Evolutionary conservation across 2,113 vertebrate species (phyloP), one percentile per base, ranked within the genome.

Genomic region (Python bivittatus): DNA sequence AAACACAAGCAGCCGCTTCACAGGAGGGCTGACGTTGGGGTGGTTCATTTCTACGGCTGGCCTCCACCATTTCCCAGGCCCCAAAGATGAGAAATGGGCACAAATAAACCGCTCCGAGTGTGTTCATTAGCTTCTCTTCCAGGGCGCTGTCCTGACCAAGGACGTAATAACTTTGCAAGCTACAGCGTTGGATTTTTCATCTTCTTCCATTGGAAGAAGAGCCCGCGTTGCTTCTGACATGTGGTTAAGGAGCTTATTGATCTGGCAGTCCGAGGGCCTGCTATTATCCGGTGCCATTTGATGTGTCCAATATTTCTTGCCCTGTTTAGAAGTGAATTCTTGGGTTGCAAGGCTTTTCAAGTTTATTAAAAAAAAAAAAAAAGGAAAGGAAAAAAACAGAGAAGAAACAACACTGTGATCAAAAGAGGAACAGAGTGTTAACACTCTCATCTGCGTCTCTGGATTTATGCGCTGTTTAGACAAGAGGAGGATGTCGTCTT

Each of bases 101-200:
- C 29, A 0, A 8, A 52, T 85, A 85, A 52, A 27, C 84, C 42
- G 1, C 86, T 91, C 79, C 0, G 64, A 2, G 29, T 5, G 13
- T 17, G 15, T 68, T 68, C 29, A 33, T 52, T 38, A n/a, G 44
- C 84, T 60, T 56, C 1, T 2, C 85, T 42, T 33, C 83, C 61
- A 0, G 10, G 89, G 89, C 9, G 54, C 1, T 0, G 1, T 93
- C 60, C 72, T 88, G 29, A 86, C 15, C 61, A 68, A 86, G 0
- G 1, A 11, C 1, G 44, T 85, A 83, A 4, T 91, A 91, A 5
- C 91, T 84, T 89, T 3, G 57, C 4, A 84, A 88, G 84, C 10
- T 94, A 64, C 86, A 8, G 84, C 12, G 13, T 1, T 52, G 91
- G 92, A 91, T 92, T 95, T 96, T 96, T 90, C 60, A 91, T 94